These are phyloP conservation scores for Lamproptera curius DNA, from an alignment of 2,888 invertebrate species.

Conservation along the genomic window DNA sequence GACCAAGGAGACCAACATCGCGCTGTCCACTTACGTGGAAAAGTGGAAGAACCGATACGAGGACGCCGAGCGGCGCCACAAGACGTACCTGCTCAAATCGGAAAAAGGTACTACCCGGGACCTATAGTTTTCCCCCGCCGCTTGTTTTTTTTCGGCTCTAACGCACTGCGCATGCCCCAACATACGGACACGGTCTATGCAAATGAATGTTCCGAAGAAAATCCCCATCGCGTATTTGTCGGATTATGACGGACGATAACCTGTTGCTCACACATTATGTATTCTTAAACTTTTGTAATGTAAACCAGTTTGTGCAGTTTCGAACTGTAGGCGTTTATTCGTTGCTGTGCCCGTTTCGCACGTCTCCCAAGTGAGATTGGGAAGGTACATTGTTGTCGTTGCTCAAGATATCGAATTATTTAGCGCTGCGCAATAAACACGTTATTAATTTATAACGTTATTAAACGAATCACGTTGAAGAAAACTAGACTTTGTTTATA, in stretches of 20 bases:
- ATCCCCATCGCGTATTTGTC: constrained; percentile 69
- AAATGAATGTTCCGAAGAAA: constrained; percentile 60
- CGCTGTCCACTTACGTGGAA: constrained; percentile 71
- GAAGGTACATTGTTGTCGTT: background rate
- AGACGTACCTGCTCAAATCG: constrained; percentile 80
- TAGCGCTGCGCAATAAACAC: constrained; percentile 39
- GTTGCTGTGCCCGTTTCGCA: constrained; percentile 2
- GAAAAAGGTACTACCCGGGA: constrained; percentile 79
- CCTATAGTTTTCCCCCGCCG: constrained; percentile 36
- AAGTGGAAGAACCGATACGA: constrained; percentile 85
- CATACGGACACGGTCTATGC: constrained; percentile 49
- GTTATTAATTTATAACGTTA: constrained; percentile 23
- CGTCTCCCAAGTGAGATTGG: background rate
- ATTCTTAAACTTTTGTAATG: constrained; percentile 55
- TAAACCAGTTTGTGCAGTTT: constrained; percentile 30
- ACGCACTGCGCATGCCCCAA: constrained; percentile 61
- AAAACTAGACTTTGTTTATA: too few relatives aligned
- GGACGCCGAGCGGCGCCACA: constrained; percentile 83
- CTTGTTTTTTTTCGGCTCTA: constrained; percentile 26
- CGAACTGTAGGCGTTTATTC: constrained; percentile 8
- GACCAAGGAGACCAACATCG: constrained; percentile 69
- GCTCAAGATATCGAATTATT: background rate
- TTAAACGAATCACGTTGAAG: background rate
- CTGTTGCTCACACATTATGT: constrained; percentile 68
- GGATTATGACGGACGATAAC: constrained; percentile 65